phyloP scores from a whole-genome alignment of 2,797 vertebrate species.

The Phataginus tricuspis region DNA sequence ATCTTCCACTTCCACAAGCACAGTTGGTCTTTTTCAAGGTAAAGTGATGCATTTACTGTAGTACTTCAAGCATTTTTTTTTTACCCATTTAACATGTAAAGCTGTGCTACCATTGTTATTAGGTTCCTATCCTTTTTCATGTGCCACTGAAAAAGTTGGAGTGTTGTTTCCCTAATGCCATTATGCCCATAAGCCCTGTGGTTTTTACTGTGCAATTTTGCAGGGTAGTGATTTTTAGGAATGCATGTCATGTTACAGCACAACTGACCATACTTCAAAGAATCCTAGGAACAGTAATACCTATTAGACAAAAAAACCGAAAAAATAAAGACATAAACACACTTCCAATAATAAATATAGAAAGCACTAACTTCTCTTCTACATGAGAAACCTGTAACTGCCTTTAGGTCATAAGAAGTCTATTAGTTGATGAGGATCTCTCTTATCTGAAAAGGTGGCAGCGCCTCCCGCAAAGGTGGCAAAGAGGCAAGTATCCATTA shows the following conservation, averaged over 20 bases:
- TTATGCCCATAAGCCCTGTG: background rate
- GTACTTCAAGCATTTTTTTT: background rate
- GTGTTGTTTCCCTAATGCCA: background rate
- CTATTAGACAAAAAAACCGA: background rate
- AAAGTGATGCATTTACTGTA: background rate
- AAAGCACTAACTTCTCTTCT: constrained; percentile 17
- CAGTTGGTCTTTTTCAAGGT: background rate
- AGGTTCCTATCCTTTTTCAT: background rate
- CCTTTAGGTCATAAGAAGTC: background rate
- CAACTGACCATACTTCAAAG: background rate
- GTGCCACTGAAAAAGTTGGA: background rate
- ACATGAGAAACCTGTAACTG: background rate
- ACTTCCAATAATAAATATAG: background rate
- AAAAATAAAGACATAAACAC: background rate
- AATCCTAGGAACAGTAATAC: background rate
- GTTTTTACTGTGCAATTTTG: background rate
- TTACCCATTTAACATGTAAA: constrained; percentile 27
- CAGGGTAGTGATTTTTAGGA: background rate
- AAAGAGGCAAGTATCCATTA: background rate
- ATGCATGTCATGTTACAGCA: background rate
- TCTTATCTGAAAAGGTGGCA: background rate
- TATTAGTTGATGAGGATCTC: background rate
- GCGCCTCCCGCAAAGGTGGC: background rate
- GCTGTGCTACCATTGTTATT: background rate
- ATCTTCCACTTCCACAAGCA: background rate